These are phyloP conservation scores for Coenobita brevimanus DNA, from an alignment of 1,140 invertebrate species.

Conservation along the genomic window DNA sequence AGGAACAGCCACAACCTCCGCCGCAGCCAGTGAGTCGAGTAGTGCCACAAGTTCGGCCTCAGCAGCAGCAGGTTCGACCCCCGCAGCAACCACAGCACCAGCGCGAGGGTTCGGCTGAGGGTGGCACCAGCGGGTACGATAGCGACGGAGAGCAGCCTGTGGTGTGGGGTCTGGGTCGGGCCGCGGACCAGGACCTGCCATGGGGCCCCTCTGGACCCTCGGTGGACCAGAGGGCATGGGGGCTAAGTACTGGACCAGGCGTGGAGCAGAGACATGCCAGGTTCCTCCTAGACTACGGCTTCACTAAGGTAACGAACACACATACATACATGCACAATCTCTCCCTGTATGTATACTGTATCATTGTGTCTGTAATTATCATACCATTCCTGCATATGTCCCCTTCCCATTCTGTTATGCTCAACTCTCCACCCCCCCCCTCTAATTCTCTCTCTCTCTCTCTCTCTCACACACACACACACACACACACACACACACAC, in stretches of 20 bases:
- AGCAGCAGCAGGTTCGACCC: background rate
- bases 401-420: too few relatives aligned
- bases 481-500: too few relatives aligned
- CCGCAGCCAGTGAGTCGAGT: background rate
- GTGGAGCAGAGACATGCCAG: constrained; percentile 27
- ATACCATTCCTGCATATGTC: background rate
- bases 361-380: background rate
- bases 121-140: constrained; percentile 35
- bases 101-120: background rate
- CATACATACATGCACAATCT: too few relatives aligned
- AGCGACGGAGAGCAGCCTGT: constrained; percentile 48
- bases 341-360: background rate
- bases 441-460: background rate
- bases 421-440: background rate
- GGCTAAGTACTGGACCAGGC: background rate
- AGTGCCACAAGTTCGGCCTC: background rate
- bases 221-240: constrained; percentile 34
- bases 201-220: background rate
- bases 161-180: constrained; percentile 49
- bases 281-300: constrained; percentile 48
- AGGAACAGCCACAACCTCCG: background rate
- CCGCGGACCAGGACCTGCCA: constrained; percentile 31
- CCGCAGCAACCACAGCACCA: background rate
- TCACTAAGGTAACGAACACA: constrained; percentile 55
- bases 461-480: background rate